Evolutionary conservation across 2,888 invertebrate genomes (phyloP).

Genomic region (Epirrhoe alternata): DNA sequence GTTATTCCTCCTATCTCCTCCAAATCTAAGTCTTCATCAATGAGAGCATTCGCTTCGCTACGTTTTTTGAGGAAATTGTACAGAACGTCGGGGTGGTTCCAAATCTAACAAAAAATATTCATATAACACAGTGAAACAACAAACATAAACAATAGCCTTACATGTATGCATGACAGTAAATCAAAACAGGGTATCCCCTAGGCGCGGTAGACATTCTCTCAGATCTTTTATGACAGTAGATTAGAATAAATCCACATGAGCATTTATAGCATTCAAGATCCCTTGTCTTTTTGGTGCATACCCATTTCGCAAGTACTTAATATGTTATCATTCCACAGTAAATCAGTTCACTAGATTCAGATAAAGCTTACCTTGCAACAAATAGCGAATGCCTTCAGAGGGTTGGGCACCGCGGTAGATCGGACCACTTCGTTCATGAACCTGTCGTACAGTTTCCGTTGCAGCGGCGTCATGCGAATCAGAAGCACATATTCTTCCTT

Average conservation of each 20-base stretch:
- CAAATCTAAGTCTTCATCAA: conserved; percentile 91
- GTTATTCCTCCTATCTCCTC: conserved; percentile 89
- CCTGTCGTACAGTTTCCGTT: conserved; percentile 94
- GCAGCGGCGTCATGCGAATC: conserved; percentile 95
- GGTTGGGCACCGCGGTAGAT: conserved; percentile 95
- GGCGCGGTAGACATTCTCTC: too few relatives aligned
- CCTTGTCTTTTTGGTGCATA: too few relatives aligned
- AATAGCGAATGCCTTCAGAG: conserved; percentile 98
- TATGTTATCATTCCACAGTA: too few relatives aligned
- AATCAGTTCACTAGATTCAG: too few relatives aligned
- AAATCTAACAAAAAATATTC: conserved; percentile 84
- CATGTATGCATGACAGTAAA: too few relatives aligned
- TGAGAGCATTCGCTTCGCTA: conserved; percentile 89
- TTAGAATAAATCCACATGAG: too few relatives aligned
- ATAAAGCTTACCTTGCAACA: conserved; percentile 92
- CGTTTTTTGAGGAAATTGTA: conserved; percentile 94
- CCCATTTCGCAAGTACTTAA: too few relatives aligned
- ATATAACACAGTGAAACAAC: too few relatives aligned
- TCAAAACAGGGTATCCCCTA: too few relatives aligned
- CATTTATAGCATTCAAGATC: too few relatives aligned
- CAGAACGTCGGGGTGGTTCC: conserved; percentile 97
- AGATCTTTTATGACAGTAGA: too few relatives aligned
- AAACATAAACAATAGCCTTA: too few relatives aligned
- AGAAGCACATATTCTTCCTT: conserved; percentile 98
- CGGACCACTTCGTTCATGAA: conserved; percentile 97